These are phyloP conservation scores for Nibea coibor DNA, from an alignment of 2,113 vertebrate species.

Conservation along the genomic window DNA sequence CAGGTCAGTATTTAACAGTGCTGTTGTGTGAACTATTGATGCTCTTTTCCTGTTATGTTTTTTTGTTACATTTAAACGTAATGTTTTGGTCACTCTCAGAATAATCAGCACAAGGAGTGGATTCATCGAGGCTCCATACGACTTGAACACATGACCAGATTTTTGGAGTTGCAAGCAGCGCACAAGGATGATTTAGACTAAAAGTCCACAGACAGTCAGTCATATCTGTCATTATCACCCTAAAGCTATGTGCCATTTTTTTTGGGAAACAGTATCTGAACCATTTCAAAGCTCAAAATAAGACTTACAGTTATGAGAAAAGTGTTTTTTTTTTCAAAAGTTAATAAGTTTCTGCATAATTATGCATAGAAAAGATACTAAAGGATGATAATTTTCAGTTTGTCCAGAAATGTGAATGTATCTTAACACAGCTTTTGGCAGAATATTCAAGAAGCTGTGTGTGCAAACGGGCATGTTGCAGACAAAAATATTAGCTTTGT, in stretches of 20 bases:
- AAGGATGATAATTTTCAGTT: no score
- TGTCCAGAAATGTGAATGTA: no score
- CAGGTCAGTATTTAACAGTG: slow-evolving; percentile 50
- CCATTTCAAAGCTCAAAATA: no score
- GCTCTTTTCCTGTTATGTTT: neutral
- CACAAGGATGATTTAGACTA: slow-evolving; percentile 5
- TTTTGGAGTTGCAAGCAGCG: slow-evolving; percentile 40
- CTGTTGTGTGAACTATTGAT: neutral
- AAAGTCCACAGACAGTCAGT: neutral
- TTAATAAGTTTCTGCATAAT: no score
- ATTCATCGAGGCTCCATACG: slow-evolving; percentile 92
- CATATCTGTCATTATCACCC: neutral
- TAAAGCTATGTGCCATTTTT: neutral
- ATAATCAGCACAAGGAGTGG: slow-evolving; percentile 92
- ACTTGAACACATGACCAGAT: slow-evolving; percentile 88
- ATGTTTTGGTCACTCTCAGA: slow-evolving; percentile 68
- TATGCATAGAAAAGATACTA: no score
- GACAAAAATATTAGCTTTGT: no score
- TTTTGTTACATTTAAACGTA: neutral
- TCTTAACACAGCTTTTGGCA: no score
- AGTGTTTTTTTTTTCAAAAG: no score
- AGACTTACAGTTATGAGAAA: no score
- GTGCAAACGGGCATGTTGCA: no score
- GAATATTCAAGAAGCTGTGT: no score
- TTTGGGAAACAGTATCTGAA: neutral